Conservation (phyloP, 2,113 vertebrate genomes). For the Strix aluco region DNA sequence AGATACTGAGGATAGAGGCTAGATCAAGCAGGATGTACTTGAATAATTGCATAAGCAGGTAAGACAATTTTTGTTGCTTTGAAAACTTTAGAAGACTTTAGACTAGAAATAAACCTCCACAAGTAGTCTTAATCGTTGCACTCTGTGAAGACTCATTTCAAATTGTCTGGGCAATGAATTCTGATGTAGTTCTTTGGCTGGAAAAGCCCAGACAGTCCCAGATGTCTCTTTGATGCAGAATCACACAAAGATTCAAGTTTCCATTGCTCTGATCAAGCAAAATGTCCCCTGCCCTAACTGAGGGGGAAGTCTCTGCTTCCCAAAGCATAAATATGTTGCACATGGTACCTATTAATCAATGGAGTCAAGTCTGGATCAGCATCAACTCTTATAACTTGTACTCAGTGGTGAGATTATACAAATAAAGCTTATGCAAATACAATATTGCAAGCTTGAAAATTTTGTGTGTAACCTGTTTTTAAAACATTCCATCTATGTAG, state of each 20-base stretch:
- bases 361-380: neutral
- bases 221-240: conserved; percentile 30
- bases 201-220: conserved; percentile 12
- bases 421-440: neutral
- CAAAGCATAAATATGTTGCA: neutral
- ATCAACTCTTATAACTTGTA: neutral
- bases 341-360: conserved; percentile 30
- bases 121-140: neutral
- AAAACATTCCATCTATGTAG: neutral
- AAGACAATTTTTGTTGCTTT: neutral
- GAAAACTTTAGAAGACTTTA: conserved; percentile 5
- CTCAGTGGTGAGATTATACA: neutral
- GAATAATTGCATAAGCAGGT: neutral
- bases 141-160: neutral
- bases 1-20: neutral
- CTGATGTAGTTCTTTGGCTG: neutral
- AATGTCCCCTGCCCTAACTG: conserved; percentile 10
- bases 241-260: conserved; percentile 18
- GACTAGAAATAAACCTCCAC: neutral
- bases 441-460: neutral
- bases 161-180: conserved; percentile 19
- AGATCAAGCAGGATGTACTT: neutral
- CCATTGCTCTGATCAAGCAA: conserved; percentile 26
- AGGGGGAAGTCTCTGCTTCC: neutral
- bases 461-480: neutral